Evolutionary conservation across 2,888 invertebrate species (phyloP).

Genomic region (Podotricha telesiphe): DNA sequence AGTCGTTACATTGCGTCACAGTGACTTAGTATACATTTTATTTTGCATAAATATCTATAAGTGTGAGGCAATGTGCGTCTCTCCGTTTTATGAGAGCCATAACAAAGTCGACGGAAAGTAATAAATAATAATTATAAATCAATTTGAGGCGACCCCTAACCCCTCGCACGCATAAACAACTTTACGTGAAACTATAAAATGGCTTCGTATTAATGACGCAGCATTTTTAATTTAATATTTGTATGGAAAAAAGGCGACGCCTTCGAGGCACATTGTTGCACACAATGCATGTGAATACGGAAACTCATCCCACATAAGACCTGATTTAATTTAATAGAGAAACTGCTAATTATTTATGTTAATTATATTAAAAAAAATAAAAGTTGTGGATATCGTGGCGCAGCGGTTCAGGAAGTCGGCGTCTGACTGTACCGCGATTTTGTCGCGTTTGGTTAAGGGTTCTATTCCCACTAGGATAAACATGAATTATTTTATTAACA

Average conservation of each 20-base stretch:
- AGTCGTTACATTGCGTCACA: no score
- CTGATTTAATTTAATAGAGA: no score
- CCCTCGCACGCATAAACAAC: constrained; percentile 34
- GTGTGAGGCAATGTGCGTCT: constrained; percentile 12
- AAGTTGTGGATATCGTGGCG: no score
- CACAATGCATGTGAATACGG: background rate
- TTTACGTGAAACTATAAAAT: constrained; percentile 27
- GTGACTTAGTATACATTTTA: background rate
- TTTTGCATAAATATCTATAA: constrained; percentile 7
- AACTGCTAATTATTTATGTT: no score
- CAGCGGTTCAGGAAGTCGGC: no score
- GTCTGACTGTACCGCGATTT: no score
- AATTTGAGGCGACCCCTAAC: constrained; percentile 29
- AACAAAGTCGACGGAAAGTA: constrained; percentile 24
- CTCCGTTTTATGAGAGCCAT: constrained; percentile 19
- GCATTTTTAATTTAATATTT: constrained; percentile 19
- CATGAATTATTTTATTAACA: no score
- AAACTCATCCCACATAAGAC: background rate
- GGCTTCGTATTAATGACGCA: constrained; percentile 15
- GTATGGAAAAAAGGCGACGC: constrained; percentile 8
- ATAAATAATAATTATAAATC: constrained; percentile 36
- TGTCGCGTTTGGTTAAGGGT: no score
- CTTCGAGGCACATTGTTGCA: background rate
- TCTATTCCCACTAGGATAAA: no score
- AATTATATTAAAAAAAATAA: no score